These are phyloP conservation scores for Brachirus orientalis DNA, from an alignment of 2,113 vertebrate species.

Conservation along the genomic window DNA sequence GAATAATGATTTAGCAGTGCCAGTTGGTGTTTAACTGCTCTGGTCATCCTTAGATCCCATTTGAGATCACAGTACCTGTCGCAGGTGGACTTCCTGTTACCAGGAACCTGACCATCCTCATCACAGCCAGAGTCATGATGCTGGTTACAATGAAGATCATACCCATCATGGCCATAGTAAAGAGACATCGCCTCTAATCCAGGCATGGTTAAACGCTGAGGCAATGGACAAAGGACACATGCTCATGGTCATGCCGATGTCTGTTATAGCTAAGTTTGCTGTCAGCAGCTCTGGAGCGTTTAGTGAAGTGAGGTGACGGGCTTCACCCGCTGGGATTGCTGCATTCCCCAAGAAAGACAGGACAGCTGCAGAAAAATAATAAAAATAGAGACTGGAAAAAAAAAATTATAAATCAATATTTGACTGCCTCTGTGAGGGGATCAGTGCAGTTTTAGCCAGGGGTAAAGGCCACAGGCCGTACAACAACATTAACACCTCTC, in stretches of 20 bases:
- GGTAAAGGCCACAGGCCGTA: no score
- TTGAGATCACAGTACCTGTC: slow-evolving; percentile 53
- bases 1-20: background rate
- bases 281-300: slow-evolving; percentile 74
- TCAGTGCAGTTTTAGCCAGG: no score
- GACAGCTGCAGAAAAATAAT: slow-evolving; percentile 42
- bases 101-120: slow-evolving; percentile 71
- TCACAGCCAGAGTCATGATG: slow-evolving; percentile 71
- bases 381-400: background rate
- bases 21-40: background rate
- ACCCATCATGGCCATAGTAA: slow-evolving; percentile 78
- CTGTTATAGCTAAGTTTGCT: slow-evolving; percentile 72
- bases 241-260: slow-evolving; percentile 75
- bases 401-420: background rate
- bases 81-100: slow-evolving; percentile 60
- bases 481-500: no score
- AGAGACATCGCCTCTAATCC: slow-evolving; percentile 67
- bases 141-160: slow-evolving; percentile 79
- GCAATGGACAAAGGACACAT: slow-evolving; percentile 76
- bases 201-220: slow-evolving; percentile 72
- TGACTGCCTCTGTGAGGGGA: no score
- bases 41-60: background rate
- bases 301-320: slow-evolving; percentile 35
- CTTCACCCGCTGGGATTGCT: slow-evolving; percentile 49
- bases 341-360: slow-evolving; percentile 68